Evolutionary conservation across 2,797 vertebrate species (phyloP), one percentile per base, ranked within the genome.

Genomic region (Phrynocephalus guinanensis): DNA sequence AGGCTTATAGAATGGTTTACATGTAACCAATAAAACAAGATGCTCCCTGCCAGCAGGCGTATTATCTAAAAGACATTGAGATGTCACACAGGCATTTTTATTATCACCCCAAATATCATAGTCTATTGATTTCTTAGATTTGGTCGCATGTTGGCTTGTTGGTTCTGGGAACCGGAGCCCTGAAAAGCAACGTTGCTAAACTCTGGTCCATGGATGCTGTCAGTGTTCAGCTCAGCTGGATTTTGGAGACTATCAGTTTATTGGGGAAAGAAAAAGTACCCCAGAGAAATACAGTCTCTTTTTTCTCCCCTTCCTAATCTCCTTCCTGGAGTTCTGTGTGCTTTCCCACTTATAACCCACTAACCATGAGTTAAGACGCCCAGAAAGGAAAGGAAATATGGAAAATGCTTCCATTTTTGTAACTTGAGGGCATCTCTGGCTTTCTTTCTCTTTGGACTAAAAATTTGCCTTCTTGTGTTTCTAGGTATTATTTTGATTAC

Each of bases 401-500:
- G 24, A 38, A n/a, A 60, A 87, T 22, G 13, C 77, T 24, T 28
- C 33, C 22, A 75, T 87, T 56, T 70, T 77, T 60, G 7, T 9
- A 78, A 3, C 18, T 15, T 82, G 48, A 18, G 4, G 26, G 2
- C 26, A 28, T 87, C 24, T 75, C 52, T 63, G 60, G 52, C 33
- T 70, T 30, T 77, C 26, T 67, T 50, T 75, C 38, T 67, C 38
- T 75, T 63, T 38, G 66, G 38, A 52, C 44, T 68, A 30, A 86
- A 80, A 70, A 68, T 67, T 68, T 44, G 52, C 71, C 24, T 33
- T 78, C 26, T 72, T 92, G 87, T 92, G 86, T 92, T 94, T 88
- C 91, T 86, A 91, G 76, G 72, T 88, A 93, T 92, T 83, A 93
- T 95, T 93, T 87, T 88, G 94, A 94, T 91, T 87, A 92, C 88